Evolutionary conservation across 2,888 invertebrate genomes (phyloP), one percentile per base, ranked within the genome.

Genomic region (Oxyteleia sp.): DNA sequence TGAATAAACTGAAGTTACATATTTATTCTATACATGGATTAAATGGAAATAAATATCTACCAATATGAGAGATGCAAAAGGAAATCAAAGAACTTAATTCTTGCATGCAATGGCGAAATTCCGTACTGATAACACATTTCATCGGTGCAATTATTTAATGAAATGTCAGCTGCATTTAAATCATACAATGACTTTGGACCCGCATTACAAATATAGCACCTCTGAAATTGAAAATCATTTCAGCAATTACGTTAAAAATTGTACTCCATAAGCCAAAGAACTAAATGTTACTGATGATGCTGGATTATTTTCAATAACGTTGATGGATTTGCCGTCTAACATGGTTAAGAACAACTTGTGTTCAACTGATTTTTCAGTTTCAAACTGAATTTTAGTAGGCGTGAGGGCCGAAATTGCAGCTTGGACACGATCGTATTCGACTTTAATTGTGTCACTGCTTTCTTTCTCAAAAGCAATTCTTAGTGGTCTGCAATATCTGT

Each of bases 301-400:
- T 35, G 23, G 41, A 45, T 63, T 63, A 20, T 45, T 43, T 45
- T 43, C 47, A 43, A 63, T 15, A 11, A 43, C 43, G 26, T 47
- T 63, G 13, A 63, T 29, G 5, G 26, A 20, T 29, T 63, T 63
- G 11, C 41, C 43, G 18, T 63, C 63, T 3, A 63, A n/a, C 66
- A 66, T 66, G 49, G 66, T 66, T 51, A 66, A 49, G 20, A 49
- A 49, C 20, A 49, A 49, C 11, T 49, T 49, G 20, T 49, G 49
- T 10, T 49, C 49, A 20, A 49, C 15, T 20, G 45, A 16, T 16
- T 10, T 53, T 53, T 53, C 29, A 53, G 53, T 53, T 15, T 53
- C 53, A 5, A 53, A 53, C 11, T 32, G n/a, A 13, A 53, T 53
- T 53, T 53, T 53, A 15, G 32, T 53, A 29, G 53, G 32, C 13